phyloP scores from a whole-genome alignment of 2,113 vertebrate genomes.

The Rhegmatorhina hoffmannsi region DNA sequence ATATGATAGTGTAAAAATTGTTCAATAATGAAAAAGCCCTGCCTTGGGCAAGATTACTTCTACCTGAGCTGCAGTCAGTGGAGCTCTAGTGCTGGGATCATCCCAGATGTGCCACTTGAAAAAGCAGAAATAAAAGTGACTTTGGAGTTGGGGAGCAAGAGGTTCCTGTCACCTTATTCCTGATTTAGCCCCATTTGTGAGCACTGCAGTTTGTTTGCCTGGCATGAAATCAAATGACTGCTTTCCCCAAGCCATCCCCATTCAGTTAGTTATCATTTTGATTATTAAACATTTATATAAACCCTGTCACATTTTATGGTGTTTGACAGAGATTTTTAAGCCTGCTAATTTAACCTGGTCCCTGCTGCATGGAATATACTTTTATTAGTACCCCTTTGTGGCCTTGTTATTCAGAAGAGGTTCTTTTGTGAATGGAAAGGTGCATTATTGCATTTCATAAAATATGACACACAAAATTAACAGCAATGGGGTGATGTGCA shows the following conservation, averaged over 20 bases:
- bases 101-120: neutral
- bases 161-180: neutral
- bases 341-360: constrained; percentile 38
- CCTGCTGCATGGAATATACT: constrained; percentile 16
- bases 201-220: neutral
- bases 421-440: constrained; percentile 26
- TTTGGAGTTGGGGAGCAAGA: neutral
- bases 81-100: neutral
- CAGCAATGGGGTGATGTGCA: neutral
- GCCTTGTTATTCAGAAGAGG: neutral
- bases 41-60: neutral
- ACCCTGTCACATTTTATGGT: constrained; percentile 1
- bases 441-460: constrained; percentile 22
- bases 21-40: constrained; percentile 1
- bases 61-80: neutral
- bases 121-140: neutral
- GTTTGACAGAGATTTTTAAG: constrained; percentile 29
- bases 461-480: constrained; percentile 42
- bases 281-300: constrained; percentile 52
- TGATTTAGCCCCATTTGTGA: neutral
- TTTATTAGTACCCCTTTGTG: constrained; percentile 27
- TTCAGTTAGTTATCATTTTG: constrained; percentile 29
- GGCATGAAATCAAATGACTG: neutral
- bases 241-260: neutral
- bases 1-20: neutral